Evolutionary conservation across 2,888 invertebrate genomes (phyloP).

Genomic region (Myopa testacea): DNA sequence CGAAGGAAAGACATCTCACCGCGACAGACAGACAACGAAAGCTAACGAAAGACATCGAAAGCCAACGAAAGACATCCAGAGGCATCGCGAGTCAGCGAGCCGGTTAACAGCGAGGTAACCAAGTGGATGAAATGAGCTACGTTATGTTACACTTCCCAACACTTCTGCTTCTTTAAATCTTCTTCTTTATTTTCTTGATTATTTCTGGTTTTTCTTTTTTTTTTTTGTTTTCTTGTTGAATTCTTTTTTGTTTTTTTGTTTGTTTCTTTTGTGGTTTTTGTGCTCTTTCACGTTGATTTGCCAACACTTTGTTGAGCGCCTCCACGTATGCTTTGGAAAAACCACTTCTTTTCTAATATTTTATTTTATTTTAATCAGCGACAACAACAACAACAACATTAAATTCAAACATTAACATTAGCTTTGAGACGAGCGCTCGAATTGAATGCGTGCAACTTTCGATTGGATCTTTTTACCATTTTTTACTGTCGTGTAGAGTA

Average conservation of each 20-base stretch:
- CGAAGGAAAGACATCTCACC: background rate
- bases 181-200: background rate
- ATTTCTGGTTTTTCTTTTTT: background rate
- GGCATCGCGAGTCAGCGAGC: background rate
- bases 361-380: background rate
- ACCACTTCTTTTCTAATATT: background rate
- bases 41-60: background rate
- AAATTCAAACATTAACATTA: slow-evolving; percentile 5
- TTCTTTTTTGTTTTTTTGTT: background rate
- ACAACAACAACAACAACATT: background rate
- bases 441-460: slow-evolving; percentile 3
- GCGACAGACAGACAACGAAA: background rate
- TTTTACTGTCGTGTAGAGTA: background rate
- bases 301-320: background rate
- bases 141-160: background rate
- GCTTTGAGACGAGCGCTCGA: background rate
- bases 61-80: background rate
- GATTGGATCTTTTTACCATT: background rate
- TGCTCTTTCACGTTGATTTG: no score
- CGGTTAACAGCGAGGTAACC: background rate
- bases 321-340: background rate
- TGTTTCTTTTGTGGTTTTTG: background rate
- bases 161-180: background rate
- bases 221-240: background rate
- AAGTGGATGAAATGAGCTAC: slow-evolving; percentile 9